phyloP scores from a whole-genome alignment of 2,888 invertebrate species.

The Panopea generosa region DNA sequence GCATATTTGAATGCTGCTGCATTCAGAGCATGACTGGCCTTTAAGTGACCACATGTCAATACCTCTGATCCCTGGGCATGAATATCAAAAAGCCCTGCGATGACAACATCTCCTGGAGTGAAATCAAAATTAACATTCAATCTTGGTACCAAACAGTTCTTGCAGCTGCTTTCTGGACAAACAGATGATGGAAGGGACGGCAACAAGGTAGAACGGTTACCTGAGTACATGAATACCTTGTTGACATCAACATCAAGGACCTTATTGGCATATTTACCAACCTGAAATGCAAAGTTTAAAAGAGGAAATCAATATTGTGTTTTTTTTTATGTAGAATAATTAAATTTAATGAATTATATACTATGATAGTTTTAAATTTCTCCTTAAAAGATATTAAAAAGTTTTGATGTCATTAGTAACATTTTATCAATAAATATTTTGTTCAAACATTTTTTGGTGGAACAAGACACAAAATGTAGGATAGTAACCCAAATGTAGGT shows the following conservation, averaged over 20 bases:
- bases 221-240: constrained; percentile 66
- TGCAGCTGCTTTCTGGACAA: constrained; percentile 73
- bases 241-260: constrained; percentile 47
- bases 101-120: constrained; percentile 73
- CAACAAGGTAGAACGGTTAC: constrained; percentile 41
- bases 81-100: constrained; percentile 73
- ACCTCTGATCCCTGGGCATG: constrained; percentile 68
- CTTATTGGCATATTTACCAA: constrained; percentile 66
- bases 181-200: constrained; percentile 56
- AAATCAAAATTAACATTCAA: constrained; percentile 60
- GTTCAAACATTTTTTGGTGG: no score
- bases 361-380: no score
- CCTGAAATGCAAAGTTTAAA: constrained; percentile 64
- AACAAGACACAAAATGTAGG: no score
- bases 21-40: constrained; percentile 58
- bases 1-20: constrained; percentile 79
- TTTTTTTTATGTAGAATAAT: no score
- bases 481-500: no score
- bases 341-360: no score
- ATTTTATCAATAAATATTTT: no score
- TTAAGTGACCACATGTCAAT: constrained; percentile 70
- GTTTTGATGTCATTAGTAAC: no score
- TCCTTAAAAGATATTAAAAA: no score
- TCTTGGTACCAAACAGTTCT: constrained; percentile 68
- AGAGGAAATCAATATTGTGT: no score